A percentile compares a stretch with the other conserved stretches of the same genome.
Evolutionary conservation across 2,113 vertebrate genomes (phyloP).

Genomic region (Ciconia boyciana): DNA sequence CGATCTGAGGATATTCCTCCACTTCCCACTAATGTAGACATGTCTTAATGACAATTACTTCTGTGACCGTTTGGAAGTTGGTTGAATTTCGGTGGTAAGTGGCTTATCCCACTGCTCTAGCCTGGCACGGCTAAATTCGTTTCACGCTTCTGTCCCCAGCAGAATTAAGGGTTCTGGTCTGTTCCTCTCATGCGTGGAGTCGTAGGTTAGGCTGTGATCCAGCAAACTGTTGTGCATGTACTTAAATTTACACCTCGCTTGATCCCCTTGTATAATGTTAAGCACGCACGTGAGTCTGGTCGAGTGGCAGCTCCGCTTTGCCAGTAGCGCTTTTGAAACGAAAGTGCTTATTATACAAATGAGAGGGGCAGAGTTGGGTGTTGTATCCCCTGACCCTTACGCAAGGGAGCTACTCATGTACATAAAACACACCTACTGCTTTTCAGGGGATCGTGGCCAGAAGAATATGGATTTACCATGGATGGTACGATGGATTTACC

Average conservation of each 20-base stretch:
- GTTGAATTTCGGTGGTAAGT: not conserved
- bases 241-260: not conserved
- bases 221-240: fast-evolving
- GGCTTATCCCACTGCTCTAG: not conserved
- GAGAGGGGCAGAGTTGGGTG: not conserved
- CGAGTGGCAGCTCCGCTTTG: not conserved
- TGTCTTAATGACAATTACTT: not conserved
- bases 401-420: not conserved
- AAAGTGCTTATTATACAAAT: not conserved
- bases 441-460: fast-evolving
- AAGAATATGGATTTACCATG: not conserved
- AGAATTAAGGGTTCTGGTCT: not conserved
- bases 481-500: not conserved
- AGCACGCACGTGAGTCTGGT: not conserved
- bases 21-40: not conserved
- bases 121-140: not conserved
- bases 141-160: not conserved
- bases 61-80: not conserved
- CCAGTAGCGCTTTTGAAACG: not conserved
- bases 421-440: not conserved
- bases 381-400: not conserved
- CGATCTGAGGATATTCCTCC: not conserved
- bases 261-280: not conserved
- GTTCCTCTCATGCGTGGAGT: not conserved
- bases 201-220: not conserved